Conservation (phyloP, 2,888 invertebrate species). For the Heteropelma amictum region DNA sequence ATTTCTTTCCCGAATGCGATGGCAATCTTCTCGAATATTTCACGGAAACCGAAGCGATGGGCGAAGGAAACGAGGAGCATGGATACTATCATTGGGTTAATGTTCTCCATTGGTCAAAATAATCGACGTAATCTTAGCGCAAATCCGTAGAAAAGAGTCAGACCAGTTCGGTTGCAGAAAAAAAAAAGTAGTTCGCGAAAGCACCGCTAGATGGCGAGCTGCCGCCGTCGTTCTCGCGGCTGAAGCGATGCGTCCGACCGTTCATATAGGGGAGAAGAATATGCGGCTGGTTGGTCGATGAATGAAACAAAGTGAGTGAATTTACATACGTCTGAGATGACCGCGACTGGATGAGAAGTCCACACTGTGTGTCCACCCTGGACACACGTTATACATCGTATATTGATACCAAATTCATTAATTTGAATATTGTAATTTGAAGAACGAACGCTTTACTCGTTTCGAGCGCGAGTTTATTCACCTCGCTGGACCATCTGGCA, state of each 20-base stretch:
- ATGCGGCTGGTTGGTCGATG: too few species aligned
- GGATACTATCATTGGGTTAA: not conserved
- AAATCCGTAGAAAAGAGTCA: not conserved
- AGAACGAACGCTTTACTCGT: too few species aligned
- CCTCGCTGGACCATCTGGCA: not conserved
- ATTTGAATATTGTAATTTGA: not conserved
- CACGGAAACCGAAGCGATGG: constrained; percentile 60
- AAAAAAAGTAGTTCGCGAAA: not conserved
- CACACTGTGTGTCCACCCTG: too few species aligned
- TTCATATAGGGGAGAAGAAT: not conserved
- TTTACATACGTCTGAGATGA: too few species aligned
- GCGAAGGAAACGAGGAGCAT: not conserved
- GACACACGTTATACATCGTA: not conserved
- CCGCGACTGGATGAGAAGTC: too few species aligned
- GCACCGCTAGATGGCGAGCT: constrained; percentile 5
- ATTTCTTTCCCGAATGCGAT: constrained; percentile 68
- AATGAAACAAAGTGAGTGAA: too few species aligned
- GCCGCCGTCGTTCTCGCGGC: not conserved
- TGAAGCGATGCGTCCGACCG: not conserved
- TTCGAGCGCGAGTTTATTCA: too few species aligned
- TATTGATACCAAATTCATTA: too few species aligned
- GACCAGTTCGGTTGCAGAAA: not conserved
- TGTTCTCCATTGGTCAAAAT: not conserved
- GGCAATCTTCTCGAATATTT: constrained; percentile 70
- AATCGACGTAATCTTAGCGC: not conserved